Percentiles rank a stretch among this genome's conserved stretches.
Conservation (phyloP, 1,140 invertebrate genomes). For the Tyrophagus putrescentiae region DNA sequence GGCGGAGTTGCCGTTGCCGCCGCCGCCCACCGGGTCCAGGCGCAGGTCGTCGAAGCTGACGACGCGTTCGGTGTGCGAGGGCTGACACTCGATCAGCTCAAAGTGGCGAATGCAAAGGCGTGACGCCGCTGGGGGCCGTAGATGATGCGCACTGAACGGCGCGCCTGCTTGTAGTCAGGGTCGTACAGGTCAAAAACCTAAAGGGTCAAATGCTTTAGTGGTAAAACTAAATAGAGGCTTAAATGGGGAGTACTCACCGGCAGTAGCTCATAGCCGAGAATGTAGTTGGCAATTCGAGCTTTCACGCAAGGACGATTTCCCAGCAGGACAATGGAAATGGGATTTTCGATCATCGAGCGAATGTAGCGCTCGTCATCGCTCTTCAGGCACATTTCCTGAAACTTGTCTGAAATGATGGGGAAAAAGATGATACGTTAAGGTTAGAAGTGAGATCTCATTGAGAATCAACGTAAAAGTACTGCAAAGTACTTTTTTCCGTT, state of each 20-base stretch:
- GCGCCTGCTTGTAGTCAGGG: slow-evolving; percentile 28
- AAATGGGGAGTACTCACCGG: slow-evolving; percentile 38
- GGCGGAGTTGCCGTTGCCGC: neutral
- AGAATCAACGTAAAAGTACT: neutral
- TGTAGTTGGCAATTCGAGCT: slow-evolving; percentile 52
- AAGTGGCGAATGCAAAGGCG: slow-evolving; percentile 35
- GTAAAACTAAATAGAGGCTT: neutral
- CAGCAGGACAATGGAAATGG: slow-evolving; percentile 45
- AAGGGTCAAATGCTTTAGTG: neutral
- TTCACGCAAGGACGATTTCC: slow-evolving; percentile 52
- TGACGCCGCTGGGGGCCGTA: slow-evolving; percentile 45
- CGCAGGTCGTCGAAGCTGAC: slow-evolving; percentile 42
- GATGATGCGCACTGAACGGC: slow-evolving; percentile 53
- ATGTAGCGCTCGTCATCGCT: slow-evolving; percentile 34
- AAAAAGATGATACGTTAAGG: slow-evolving; percentile 18
- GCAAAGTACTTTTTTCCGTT: neutral
- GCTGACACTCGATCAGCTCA: slow-evolving; percentile 8
- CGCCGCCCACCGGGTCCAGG: slow-evolving; percentile 44
- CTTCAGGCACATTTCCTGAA: slow-evolving; percentile 32
- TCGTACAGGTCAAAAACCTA: slow-evolving; percentile 5
- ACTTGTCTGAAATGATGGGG: slow-evolving; percentile 34
- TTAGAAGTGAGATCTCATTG: neutral
- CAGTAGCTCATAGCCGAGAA: slow-evolving; percentile 48
- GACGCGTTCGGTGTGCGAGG: slow-evolving; percentile 1
- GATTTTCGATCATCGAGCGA: slow-evolving; percentile 32